Base-by-base conservation (phyloP, 2,888 invertebrate species). In the Tenthredo distinguenda region DNA sequence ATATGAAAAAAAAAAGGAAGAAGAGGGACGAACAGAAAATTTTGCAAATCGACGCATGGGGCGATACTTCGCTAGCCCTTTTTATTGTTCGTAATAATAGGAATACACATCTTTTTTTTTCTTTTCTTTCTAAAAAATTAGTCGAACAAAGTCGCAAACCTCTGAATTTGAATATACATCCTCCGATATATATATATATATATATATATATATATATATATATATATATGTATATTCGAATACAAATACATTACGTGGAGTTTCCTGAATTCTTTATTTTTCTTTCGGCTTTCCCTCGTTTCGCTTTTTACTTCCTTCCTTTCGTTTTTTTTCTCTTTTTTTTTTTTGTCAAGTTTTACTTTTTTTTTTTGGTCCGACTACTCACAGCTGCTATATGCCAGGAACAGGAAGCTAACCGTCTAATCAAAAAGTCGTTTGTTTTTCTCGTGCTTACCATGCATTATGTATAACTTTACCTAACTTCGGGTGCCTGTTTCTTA, bases 31-130 rank as follows among this genome's bases (percentile, higher is more conserved):
- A 37, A 71, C n/a, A 15, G 18, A 71, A 26, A 26, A 68, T 31
- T 68, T 68, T 68, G 15, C 43, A 50, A 50, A 50, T n/a, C 18
- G 18, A 50, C 18, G 6, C 6, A 18, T 18, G 18, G 6, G 18
- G 6, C 18, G n/a, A n/a, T 3, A 50, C 18, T n/a, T n/a, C n/a
- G 7, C 7, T 47, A 47, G 12, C 4, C 47, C 47, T 15, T 47
- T 47, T 47, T 47, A 47, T 47, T 47, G 0, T 15, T 47, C 47
- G n/a, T 55, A 55, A 1, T 6, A 2, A 18, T 7, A 0, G 7
- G 55, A 55, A 55, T 55, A 55, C 1, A 26, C 26, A 26, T 26
- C n/a, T 55, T 55, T 4, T 50, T 87, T 88, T 88, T 85, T 85
- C 85, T 86, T 86, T 86, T 85, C 77, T 84, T 79, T 40, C 43